A percentile compares a stretch with the other conserved stretches of the same genome.
These are phyloP conservation scores for Electrophaes corylata DNA, from an alignment of 2,888 invertebrate species.

Conservation along the genomic window DNA sequence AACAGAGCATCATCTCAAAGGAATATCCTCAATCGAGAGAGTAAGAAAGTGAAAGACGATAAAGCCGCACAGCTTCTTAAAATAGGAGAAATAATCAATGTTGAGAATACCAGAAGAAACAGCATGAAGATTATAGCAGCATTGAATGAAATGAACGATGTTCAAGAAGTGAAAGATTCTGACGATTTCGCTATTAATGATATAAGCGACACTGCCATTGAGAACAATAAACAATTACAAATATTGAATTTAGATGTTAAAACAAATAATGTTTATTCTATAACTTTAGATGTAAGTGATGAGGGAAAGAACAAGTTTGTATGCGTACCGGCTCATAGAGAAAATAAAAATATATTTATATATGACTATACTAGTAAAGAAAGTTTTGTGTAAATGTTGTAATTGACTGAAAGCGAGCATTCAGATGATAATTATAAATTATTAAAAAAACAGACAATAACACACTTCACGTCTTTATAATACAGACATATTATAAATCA, in stretches of 20 bases:
- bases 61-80: constrained; percentile 62
- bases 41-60: constrained; percentile 67
- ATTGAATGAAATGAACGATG: constrained; percentile 63
- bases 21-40: constrained; percentile 65
- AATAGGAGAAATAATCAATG: constrained; percentile 75
- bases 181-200: constrained; percentile 46
- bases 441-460: constrained; percentile 4
- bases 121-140: constrained; percentile 79
- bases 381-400: constrained; percentile 68
- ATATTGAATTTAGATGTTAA: constrained; percentile 81
- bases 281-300: constrained; percentile 77
- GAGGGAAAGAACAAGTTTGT: constrained; percentile 74
- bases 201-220: constrained; percentile 51
- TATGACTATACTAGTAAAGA: constrained; percentile 80
- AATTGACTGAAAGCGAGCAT: constrained; percentile 18
- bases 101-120: constrained; percentile 76
- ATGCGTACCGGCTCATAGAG: constrained; percentile 71
- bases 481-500: no score
- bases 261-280: constrained; percentile 79
- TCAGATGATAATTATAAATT: background rate
- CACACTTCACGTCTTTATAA: no score
- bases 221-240: constrained; percentile 81
- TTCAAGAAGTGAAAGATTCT: constrained; percentile 42
- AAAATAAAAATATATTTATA: constrained; percentile 79
- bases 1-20: constrained; percentile 77